Evolutionary conservation across 2,797 vertebrate species (phyloP), one percentile per base, ranked within the genome.

Genomic region (Notolepis coatsorum): DNA sequence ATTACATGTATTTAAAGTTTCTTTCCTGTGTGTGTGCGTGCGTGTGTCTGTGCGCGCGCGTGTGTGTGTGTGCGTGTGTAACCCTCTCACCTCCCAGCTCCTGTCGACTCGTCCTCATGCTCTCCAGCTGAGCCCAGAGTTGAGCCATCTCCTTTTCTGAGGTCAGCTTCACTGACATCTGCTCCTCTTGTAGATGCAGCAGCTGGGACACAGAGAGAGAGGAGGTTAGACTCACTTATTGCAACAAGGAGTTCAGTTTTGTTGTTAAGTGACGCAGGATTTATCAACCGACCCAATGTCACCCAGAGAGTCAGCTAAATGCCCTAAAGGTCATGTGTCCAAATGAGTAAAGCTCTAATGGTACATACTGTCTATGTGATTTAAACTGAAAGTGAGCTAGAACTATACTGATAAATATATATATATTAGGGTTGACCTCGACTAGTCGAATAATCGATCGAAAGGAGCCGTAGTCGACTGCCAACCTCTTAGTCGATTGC

Each of bases 61-160:
- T 35, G 12, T 35, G 33, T 38, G 30, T 37, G 42, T 10, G 54
- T 47, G 31, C 38, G 56, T 18, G 9, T 43, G 31, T 7, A 43
- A 45, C 30, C 24, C 33, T 24, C 87, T 65, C 81, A 97, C 97
- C 97, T 84, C 91, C 93, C 2, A 95, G 71, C 71, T 97, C 95
- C 25, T 94, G 94, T 1, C 89, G 90, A 84, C 85, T 94, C 3
- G 93, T 65, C 75, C 92, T 92, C 54, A 91, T 88, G 53, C 80
- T 91, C 41, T 95, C 91, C 10, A 98, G 84, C 78, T 96, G 95
- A 58, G 89, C 89, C 95, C 95, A 96, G 45, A 98, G 87, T 23
- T 91, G 88, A 47, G 79, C 58, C 20, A 95, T 83, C 85, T 98
- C 95, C 71, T 95, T 82, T 65, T 94, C 92, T 0, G 95, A 96